Percentiles rank a stretch among this genome's conserved stretches.
These are phyloP conservation scores for Athetis lepigone DNA, from an alignment of 2,888 invertebrate genomes.

Conservation along the genomic window DNA sequence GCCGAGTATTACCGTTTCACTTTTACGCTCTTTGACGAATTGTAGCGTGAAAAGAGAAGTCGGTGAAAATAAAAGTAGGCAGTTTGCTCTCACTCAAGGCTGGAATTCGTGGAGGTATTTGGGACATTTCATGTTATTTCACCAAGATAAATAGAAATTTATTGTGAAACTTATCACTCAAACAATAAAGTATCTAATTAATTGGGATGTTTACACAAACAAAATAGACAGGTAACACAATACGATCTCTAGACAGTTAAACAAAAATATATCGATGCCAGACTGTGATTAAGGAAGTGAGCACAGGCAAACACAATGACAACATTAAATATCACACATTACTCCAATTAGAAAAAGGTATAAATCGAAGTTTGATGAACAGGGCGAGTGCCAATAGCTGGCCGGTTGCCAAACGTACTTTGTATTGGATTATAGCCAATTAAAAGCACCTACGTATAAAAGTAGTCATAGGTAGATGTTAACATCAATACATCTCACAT, in stretches of 20 bases:
- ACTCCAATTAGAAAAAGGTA: slow-evolving; percentile 85
- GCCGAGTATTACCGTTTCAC: slow-evolving; percentile 51
- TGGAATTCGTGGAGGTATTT: slow-evolving; percentile 33
- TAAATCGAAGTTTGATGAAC: slow-evolving; percentile 88
- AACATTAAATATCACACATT: slow-evolving; percentile 70
- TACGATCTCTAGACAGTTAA: slow-evolving; percentile 24
- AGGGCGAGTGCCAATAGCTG: slow-evolving; percentile 86
- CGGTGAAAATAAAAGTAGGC: slow-evolving; percentile 19
- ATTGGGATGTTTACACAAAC: slow-evolving; percentile 40
- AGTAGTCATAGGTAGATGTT: slow-evolving; percentile 73
- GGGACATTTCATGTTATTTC: slow-evolving; percentile 2
- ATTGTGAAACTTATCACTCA: slow-evolving; percentile 20
- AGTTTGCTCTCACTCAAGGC: slow-evolving; percentile 17
- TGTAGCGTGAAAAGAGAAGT: slow-evolving; percentile 44
- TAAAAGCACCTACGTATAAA: slow-evolving; percentile 85
- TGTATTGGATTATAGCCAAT: slow-evolving; percentile 90
- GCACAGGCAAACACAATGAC: slow-evolving; percentile 56
- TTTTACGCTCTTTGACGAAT: slow-evolving; percentile 51
- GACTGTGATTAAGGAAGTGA: slow-evolving; percentile 69
- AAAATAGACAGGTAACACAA: slow-evolving; percentile 33
- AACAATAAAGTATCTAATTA: slow-evolving; percentile 39
- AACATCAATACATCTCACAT: slow-evolving; percentile 85
- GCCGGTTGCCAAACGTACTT: slow-evolving; percentile 86
- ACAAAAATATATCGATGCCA: slow-evolving; percentile 56
- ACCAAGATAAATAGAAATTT: slow-evolving; percentile 14